These are phyloP conservation scores for Planococcus citri DNA, from an alignment of 1,140 invertebrate genomes.

Conservation along the genomic window DNA sequence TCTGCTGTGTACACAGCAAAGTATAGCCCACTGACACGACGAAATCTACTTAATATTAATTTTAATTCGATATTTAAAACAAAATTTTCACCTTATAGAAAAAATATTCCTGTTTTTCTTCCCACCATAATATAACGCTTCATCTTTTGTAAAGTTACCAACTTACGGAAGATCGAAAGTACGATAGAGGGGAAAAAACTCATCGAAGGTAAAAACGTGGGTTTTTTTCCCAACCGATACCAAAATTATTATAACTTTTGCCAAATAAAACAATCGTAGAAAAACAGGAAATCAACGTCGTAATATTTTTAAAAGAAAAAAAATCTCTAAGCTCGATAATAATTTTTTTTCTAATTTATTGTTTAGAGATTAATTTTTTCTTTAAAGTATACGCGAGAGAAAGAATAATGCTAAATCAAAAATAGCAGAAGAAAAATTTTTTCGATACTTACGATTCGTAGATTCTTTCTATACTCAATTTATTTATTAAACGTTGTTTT, in stretches of 20 bases:
- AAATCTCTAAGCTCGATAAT: not conserved
- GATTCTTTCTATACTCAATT: not conserved
- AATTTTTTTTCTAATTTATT: not conserved
- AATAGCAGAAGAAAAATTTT: too few relatives aligned
- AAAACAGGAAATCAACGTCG: not conserved
- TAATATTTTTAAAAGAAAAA: not conserved
- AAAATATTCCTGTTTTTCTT: slow-evolving; percentile 15
- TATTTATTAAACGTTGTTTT: not conserved
- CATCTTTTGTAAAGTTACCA: slow-evolving; percentile 19
- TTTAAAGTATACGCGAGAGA: too few relatives aligned
- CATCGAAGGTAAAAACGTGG: not conserved
- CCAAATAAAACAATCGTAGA: not conserved
- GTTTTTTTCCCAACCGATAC: not conserved
- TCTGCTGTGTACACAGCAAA: not conserved
- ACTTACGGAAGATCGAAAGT: slow-evolving; percentile 15
- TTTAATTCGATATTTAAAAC: too few relatives aligned
- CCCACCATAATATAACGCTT: not conserved
- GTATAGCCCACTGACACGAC: not conserved
- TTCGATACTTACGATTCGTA: too few relatives aligned
- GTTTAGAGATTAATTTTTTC: not conserved
- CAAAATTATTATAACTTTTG: not conserved
- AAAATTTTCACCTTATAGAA: too few relatives aligned
- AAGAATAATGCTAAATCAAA: too few relatives aligned
- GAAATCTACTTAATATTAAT: slow-evolving; percentile 16
- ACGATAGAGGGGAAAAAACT: not conserved